Conservation (phyloP, 2,888 invertebrate genomes). For the Hypercompe scribonia region DNA sequence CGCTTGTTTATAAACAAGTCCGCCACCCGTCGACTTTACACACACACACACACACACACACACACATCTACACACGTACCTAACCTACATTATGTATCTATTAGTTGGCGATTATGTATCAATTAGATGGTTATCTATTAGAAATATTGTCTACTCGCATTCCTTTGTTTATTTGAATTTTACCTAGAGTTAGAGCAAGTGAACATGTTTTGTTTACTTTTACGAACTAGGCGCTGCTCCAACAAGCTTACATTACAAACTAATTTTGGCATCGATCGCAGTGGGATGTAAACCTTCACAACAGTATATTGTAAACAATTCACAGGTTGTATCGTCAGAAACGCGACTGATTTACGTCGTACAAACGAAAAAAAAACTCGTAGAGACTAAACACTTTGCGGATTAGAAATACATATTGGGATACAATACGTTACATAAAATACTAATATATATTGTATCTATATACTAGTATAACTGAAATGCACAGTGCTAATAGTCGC, state of each 20-base stretch:
- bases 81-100: not conserved
- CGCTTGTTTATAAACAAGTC: conserved; percentile 48
- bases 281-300: not conserved
- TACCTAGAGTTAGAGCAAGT: not conserved
- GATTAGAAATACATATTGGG: not conserved
- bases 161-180: not conserved
- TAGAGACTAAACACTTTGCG: too few species aligned
- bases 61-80: not conserved
- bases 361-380: too few species aligned
- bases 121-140: not conserved
- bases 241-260: not conserved
- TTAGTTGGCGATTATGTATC: not conserved
- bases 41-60: not conserved
- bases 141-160: not conserved
- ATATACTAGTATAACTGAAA: not conserved
- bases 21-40: conserved; percentile 47
- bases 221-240: not conserved
- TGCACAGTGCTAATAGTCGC: not conserved
- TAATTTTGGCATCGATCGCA: not conserved
- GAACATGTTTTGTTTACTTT: not conserved
- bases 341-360: too few species aligned
- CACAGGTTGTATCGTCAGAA: not conserved
- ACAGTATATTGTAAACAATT: not conserved
- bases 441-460: not conserved
- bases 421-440: too few species aligned